Percentiles rank a stretch among this genome's conserved stretches.
Conservation (phyloP, 2,113 vertebrate genomes). For the Collichthys lucidus region DNA sequence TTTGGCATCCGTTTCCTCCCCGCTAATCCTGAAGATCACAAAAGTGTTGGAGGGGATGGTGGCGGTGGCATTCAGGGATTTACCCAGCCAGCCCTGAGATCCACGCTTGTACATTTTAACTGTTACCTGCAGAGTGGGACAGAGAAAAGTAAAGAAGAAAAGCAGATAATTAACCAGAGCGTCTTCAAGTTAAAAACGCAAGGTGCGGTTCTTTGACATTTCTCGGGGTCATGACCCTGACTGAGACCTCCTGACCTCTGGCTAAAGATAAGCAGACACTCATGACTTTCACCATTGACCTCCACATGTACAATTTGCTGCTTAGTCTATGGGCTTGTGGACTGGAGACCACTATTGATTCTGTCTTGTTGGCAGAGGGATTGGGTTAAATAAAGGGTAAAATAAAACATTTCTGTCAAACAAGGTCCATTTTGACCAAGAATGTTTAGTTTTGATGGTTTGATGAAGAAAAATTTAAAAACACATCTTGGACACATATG, state of each 20-base stretch:
- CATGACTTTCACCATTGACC: conserved; percentile 76
- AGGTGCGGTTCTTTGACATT: conserved; percentile 20
- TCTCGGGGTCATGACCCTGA: conserved; percentile 56
- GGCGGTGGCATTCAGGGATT: conserved; percentile 75
- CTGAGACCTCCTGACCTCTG: conserved; percentile 62
- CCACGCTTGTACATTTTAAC: conserved; percentile 85
- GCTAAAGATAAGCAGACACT: conserved; percentile 45
- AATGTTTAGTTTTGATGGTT: background rate
- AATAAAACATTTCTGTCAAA: background rate
- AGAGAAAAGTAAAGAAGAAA: background rate
- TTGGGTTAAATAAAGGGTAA: background rate
- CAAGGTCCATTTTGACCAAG: background rate
- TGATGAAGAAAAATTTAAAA: too few relatives aligned
- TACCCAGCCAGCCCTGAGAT: conserved; percentile 80
- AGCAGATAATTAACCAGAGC: background rate
- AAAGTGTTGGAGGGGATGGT: conserved; percentile 81
- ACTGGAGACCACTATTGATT: background rate
- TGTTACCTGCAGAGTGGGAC: conserved; percentile 71
- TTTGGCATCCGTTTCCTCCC: conserved; percentile 75
- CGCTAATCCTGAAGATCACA: conserved; percentile 81
- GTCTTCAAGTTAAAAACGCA: background rate
- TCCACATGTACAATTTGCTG: conserved; percentile 71
- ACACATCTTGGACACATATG: too few relatives aligned
- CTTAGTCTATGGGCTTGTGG: background rate
- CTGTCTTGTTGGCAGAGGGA: background rate